Base-by-base conservation (phyloP, 2,888 invertebrate genomes). In the Charanyca ferruginea region DNA sequence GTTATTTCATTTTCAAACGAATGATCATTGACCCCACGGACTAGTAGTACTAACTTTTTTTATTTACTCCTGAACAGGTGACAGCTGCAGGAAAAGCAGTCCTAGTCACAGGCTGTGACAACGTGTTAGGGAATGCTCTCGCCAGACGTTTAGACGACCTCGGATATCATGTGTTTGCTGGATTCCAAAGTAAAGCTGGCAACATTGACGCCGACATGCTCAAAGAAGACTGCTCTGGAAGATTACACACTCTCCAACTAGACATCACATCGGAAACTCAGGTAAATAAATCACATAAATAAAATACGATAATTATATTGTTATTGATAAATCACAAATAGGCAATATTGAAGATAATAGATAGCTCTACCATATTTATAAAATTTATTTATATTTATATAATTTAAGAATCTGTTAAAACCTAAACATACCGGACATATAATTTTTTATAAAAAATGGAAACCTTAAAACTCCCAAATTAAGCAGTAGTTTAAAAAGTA, bases 121-220 rank as follows among this genome's bases (percentile, higher is more conserved):
- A 97, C 53, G 96, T 97, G 44, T 95, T 98, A 62, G 97, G 97
- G 59, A 97, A 96, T 84, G 96, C 97, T 61, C 93, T 98, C 85
- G 98, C 98, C n/a, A 96, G 97, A 80, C 96, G 97, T 83, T 95
- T 98, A 62, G 98, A 98, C 85, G 98, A 98, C 87, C 95, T 98
- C 88, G 98, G 98, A 38, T 98, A 98, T 90, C 98, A 98, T 49
- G 97, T 98, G n/a, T 98, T 98, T 88, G 98, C 98, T 59, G 98
- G 98, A 71, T 98, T 98, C 90, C 96, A 96, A 81, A 96, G 94
- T 84, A 96, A 97, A 84, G 96, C 96, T 1, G 97, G 97, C 9
- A 97, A 96, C 70, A 96, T 97, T 64, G 96, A 97, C 76, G 97
- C 97, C 5, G 97, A 97, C 76, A 97, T 97, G 92, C 94, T 98